Conservation (phyloP, 2,113 vertebrate genomes). For the Crypturellus undulatus region DNA sequence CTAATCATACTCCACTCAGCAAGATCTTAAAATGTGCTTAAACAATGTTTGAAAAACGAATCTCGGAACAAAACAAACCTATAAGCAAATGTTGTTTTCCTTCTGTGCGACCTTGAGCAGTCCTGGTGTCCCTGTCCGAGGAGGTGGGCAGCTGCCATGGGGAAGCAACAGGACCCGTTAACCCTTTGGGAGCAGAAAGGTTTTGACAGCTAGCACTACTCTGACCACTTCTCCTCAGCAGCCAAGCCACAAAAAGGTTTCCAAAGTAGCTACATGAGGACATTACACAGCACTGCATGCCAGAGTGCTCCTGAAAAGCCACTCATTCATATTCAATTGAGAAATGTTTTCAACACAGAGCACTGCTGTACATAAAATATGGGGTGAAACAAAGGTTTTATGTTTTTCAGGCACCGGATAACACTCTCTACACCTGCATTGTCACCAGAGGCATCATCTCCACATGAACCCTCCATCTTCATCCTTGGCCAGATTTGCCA, state of each 20-base stretch:
- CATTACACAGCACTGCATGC: not conserved
- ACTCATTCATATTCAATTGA: not conserved
- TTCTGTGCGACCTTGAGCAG: slow-evolving; percentile 57
- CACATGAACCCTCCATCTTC: not conserved
- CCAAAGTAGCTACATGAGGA: not conserved
- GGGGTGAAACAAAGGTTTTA: not conserved
- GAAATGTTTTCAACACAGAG: not conserved
- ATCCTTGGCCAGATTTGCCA: not conserved
- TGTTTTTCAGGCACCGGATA: not conserved
- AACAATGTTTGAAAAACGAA: not conserved
- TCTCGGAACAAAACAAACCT: not conserved
- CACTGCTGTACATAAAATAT: not conserved
- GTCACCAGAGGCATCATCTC: slow-evolving; percentile 8
- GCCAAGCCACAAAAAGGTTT: not conserved
- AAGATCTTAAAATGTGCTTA: not conserved
- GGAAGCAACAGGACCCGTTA: slow-evolving; percentile 24
- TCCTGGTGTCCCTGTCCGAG: not conserved
- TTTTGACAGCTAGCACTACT: not conserved
- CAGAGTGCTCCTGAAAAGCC: not conserved
- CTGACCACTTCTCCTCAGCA: not conserved
- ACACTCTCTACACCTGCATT: not conserved
- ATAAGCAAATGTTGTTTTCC: not conserved
- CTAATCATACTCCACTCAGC: not conserved
- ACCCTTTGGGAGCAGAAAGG: not conserved
- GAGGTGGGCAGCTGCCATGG: not conserved